Base-by-base conservation (phyloP, 2,888 invertebrate genomes). In the Aproaerema taeniolella region DNA sequence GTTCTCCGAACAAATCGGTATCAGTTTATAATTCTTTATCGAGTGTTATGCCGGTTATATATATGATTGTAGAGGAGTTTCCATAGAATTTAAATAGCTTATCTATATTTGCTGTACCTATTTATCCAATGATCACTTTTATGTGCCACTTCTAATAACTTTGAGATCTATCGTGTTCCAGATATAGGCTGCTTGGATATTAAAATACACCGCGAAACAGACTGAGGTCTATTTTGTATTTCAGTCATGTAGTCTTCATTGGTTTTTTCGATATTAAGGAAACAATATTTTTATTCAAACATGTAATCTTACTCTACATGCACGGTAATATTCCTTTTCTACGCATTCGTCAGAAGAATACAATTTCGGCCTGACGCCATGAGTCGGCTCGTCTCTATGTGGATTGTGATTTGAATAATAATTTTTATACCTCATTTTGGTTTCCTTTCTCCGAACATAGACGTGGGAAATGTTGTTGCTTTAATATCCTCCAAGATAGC, bases 341-440 rank as follows among this genome's bases (percentile, higher is more conserved):
- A 67, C 63, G 67, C 66, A 77, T 74, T 71, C 75, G 73, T 77
- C 80, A 74, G 66, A 59, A 61, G 70, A 74, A 79, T 77, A 82
- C 73, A 80, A 79, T 80, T 78, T 79, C 74, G 77, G 75, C 68
- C 67, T 75, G 72, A 73, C 76, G 77, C 78, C 72, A 67, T 67
- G 66, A 67, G 68, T 62, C 74, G 65, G 67, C 67, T 65, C 62
- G 65, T 58, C 66, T 68, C 64, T 61, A 67, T 66, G 58, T 56
- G 62, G 57, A 55, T 68, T 83, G 82, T 83, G 83, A 78, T 83
- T 82, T 83, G 85, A 85, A 86, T 85, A 85, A 80, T 82, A 85
- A 85, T 82, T 74, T 75, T 76, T 70, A 68, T 73, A 64, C 70
- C 72, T 71, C 82, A 79, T 81, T 82, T 77, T 64, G 72, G 82